These are phyloP conservation scores for Drosophila suzukii DNA, from an alignment of 1,140 invertebrate species.

Conservation along the genomic window DNA sequence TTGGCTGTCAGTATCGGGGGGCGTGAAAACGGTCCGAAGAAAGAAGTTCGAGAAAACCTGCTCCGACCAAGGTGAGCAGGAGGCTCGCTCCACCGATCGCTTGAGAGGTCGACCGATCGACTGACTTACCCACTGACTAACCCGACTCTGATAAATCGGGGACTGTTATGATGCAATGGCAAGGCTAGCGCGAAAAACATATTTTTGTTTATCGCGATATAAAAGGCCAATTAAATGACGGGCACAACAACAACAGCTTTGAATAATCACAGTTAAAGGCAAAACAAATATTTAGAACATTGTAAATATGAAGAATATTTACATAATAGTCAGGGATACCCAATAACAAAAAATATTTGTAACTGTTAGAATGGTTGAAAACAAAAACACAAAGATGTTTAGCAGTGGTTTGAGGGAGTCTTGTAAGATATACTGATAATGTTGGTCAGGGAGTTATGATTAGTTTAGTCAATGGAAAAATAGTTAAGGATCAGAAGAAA, in stretches of 20 bases:
- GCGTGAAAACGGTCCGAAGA: constrained; percentile 16
- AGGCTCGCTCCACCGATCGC: constrained; percentile 49
- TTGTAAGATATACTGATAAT: too few relatives aligned
- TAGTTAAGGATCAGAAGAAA: too few relatives aligned
- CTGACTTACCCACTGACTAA: constrained; percentile 20
- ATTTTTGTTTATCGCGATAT: constrained; percentile 56
- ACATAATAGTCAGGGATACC: not conserved
- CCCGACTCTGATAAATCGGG: constrained; percentile 7
- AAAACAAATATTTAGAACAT: not conserved
- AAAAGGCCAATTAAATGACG: constrained; percentile 11
- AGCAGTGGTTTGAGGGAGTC: too few relatives aligned
- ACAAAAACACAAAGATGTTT: not conserved
- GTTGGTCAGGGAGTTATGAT: too few relatives aligned
- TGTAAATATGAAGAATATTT: not conserved
- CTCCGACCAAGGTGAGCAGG: constrained; percentile 53
- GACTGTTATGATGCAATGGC: constrained; percentile 56
- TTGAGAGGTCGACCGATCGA: constrained; percentile 3
- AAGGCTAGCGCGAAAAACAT: constrained; percentile 50
- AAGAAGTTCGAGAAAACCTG: constrained; percentile 41
- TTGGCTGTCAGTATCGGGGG: not conserved
- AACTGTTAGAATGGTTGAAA: not conserved
- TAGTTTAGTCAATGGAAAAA: too few relatives aligned
- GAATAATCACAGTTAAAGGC: not conserved
- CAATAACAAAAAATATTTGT: not conserved
- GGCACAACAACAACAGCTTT: constrained; percentile 15